Evolutionary conservation across 2,797 vertebrate genomes (phyloP), one percentile per base, ranked within the genome.

Genomic region (Chlorospingus flavigularis): DNA sequence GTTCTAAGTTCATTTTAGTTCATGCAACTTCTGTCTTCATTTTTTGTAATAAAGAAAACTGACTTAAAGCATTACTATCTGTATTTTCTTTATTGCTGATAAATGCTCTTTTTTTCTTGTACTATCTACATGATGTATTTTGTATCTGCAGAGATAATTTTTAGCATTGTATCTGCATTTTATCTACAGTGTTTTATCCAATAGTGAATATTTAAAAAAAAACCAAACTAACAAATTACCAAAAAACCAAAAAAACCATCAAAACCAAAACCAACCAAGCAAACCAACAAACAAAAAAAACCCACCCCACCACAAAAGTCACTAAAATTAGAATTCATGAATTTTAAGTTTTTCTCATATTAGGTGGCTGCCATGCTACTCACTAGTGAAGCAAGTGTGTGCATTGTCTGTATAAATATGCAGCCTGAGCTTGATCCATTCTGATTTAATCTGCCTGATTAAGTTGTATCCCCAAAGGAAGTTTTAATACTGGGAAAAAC

Each of bases 41-140:
- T 95, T 91, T 97, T 97, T 95, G 88, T 97, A 98, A 98, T 98
- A 98, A 98, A 98, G 95, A 96, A 97, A 97, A 97, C 80, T 97
- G 92, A 95, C 73, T 92, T 96, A 97, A 97, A 97, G 23, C 47
- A 91, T 94, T 86, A 94, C 82, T 93, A 95, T 78, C 91, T 90
- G 95, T 97, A 93, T 97, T 97, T 98, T 97, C 95, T 97, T 98
- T 97, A 97, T 97, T 98, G 94, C 87, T 93, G 58, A 75, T 90
- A 80, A 87, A 75, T 25, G 3, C 2, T 73, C 45, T 70, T 90
- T 96, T 79, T 95, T 95, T 73, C 37, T 86, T 84, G 30, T 92
- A 74, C 48, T 91, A 58, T 51, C 88, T 94, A 30, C 37, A 48
- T 86, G 71, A 53, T 11, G 1, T n/a, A 37, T 82, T 67, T 77